phyloP scores from a whole-genome alignment of 2,113 vertebrate genomes.

The Coptodon rendalli region DNA sequence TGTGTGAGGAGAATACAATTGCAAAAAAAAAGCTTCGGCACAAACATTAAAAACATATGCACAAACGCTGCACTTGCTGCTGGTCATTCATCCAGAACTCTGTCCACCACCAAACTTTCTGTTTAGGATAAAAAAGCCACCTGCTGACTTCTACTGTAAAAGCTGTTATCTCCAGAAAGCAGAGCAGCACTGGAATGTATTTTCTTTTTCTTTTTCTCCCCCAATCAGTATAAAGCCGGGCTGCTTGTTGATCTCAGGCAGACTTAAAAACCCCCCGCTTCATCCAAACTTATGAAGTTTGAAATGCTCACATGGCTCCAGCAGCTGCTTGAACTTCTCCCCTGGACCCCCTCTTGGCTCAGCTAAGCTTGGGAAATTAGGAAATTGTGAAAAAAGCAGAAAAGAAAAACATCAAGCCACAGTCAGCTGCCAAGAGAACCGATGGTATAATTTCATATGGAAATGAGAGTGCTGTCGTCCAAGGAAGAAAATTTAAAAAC shows the following conservation, averaged over 20 bases:
- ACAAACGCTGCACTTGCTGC: not conserved
- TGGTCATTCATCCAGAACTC: not conserved
- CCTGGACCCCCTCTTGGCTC: constrained; percentile 13
- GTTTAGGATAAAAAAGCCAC: constrained; percentile 12
- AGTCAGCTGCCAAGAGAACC: constrained; percentile 26
- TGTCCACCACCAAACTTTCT: not conserved
- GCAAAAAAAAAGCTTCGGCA: not conserved
- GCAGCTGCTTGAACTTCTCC: constrained; percentile 27
- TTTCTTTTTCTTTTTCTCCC: not conserved
- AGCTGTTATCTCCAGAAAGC: constrained; percentile 55
- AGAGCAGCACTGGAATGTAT: constrained; percentile 6
- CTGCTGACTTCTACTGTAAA: constrained; percentile 3
- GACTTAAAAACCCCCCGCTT: not conserved
- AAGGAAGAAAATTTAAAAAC: not conserved
- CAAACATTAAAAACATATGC: not conserved
- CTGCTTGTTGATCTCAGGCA: constrained; percentile 20
- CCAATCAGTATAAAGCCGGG: constrained; percentile 6
- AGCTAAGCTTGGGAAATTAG: constrained; percentile 29
- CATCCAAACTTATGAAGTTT: constrained; percentile 20
- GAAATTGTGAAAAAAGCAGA: not conserved
- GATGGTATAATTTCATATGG: constrained; percentile 34
- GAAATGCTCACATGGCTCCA: constrained; percentile 6
- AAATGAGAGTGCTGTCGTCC: constrained; percentile 18
- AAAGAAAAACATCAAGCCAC: not conserved
- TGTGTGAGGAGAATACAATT: not conserved